Conservation (phyloP, 2,888 invertebrate species). For the Blastobasis lacticolella region DNA sequence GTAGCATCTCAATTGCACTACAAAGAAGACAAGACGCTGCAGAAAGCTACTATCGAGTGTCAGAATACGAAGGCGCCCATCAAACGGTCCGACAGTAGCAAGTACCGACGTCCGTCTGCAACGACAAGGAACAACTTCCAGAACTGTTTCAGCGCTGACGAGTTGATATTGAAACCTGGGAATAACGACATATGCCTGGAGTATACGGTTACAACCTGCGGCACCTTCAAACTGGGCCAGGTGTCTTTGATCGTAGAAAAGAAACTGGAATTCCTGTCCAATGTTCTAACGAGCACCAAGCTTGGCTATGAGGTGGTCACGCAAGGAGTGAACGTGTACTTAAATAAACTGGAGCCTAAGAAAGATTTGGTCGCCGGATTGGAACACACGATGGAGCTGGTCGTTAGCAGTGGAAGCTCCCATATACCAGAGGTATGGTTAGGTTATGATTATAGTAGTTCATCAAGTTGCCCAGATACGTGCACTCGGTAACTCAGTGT, state of each 20-base stretch:
- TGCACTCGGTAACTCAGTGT: no score
- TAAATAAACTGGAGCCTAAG: slow-evolving; percentile 69
- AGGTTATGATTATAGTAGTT: no score
- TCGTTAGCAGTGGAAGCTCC: slow-evolving; percentile 86
- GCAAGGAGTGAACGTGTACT: slow-evolving; percentile 59
- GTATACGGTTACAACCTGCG: slow-evolving; percentile 77
- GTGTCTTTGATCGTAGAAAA: slow-evolving; percentile 77
- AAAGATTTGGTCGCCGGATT: slow-evolving; percentile 88
- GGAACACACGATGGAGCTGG: slow-evolving; percentile 83
- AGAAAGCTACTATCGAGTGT: slow-evolving; percentile 83
- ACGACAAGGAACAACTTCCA: slow-evolving; percentile 79
- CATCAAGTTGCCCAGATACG: no score
- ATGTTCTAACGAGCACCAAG: slow-evolving; percentile 68
- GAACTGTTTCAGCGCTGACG: slow-evolving; percentile 68
- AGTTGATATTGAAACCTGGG: slow-evolving; percentile 77
- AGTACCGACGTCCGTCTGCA: slow-evolving; percentile 78
- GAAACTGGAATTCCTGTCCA: slow-evolving; percentile 83
- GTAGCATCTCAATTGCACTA: slow-evolving; percentile 83
- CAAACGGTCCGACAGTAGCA: slow-evolving; percentile 82
- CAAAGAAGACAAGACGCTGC: slow-evolving; percentile 87
- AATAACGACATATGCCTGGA: slow-evolving; percentile 76
- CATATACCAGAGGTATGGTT: slow-evolving; percentile 77
- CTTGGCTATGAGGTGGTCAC: slow-evolving; percentile 74
- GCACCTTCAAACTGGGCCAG: slow-evolving; percentile 82
- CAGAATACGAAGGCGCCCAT: slow-evolving; percentile 77